These are phyloP conservation scores for Bothrops jararaca DNA, from an alignment of 2,113 vertebrate genomes.

Conservation along the genomic window DNA sequence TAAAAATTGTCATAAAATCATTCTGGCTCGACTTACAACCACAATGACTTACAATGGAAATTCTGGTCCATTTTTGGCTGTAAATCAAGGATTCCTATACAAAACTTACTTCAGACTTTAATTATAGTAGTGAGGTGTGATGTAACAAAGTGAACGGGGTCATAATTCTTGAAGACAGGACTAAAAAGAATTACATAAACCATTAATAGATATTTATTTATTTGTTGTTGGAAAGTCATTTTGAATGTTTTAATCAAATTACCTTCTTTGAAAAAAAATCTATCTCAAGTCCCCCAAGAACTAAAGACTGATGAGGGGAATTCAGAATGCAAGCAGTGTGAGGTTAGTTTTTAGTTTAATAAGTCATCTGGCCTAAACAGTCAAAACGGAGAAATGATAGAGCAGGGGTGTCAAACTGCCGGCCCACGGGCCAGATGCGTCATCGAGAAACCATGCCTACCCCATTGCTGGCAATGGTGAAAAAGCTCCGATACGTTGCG, in stretches of 20 bases:
- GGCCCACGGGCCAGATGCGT: too few species aligned
- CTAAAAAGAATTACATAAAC: not conserved
- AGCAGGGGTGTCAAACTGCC: not conserved
- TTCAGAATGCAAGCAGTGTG: not conserved
- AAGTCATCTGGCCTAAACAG: not conserved
- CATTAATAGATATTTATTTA: not conserved
- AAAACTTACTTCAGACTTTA: not conserved
- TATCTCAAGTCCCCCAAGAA: not conserved
- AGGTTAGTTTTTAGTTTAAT: not conserved
- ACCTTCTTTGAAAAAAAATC: not conserved
- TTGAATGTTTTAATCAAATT: slow-evolving; percentile 4
- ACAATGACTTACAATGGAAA: not conserved
- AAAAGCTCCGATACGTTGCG: too few species aligned
- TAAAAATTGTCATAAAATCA: not conserved
- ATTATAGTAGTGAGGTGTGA: not conserved
- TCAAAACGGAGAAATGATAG: not conserved
- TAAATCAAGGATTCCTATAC: not conserved
- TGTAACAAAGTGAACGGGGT: not conserved
- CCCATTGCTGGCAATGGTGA: too few species aligned
- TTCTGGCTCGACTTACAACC: not conserved
- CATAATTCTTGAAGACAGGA: not conserved
- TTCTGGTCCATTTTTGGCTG: not conserved
- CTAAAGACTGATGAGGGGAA: not conserved
- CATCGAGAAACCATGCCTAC: too few species aligned
- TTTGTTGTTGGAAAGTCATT: slow-evolving; percentile 6